A percentile compares a stretch with the other conserved stretches of the same genome.
phyloP scores from a whole-genome alignment of 1,140 invertebrate species.

The Mactra quadrangularis region DNA sequence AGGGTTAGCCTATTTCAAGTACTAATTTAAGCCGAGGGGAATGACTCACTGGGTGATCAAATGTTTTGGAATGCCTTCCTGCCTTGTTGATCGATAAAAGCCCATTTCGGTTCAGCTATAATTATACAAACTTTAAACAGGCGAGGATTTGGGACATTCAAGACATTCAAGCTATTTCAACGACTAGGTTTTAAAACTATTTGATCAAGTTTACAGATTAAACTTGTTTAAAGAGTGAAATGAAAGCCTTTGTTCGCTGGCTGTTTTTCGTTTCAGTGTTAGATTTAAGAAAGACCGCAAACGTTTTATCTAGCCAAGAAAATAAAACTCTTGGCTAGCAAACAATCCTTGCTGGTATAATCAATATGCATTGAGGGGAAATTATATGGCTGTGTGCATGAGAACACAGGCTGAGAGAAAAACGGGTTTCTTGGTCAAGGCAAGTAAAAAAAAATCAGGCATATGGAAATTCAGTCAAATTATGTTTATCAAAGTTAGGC shows the following conservation, averaged over 20 bases:
- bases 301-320: slow-evolving; percentile 21
- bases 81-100: slow-evolving; percentile 19
- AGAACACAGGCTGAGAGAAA: neutral
- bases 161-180: slow-evolving; percentile 1
- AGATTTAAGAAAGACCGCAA: neutral
- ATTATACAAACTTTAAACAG: slow-evolving; percentile 24
- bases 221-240: neutral
- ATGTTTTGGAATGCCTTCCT: slow-evolving; percentile 44
- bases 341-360: slow-evolving; percentile 16
- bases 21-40: slow-evolving; percentile 13
- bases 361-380: slow-evolving; percentile 15
- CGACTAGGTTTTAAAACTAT: neutral
- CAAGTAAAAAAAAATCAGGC: neutral
- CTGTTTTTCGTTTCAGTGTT: neutral
- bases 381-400: slow-evolving; percentile 19
- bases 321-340: slow-evolving; percentile 38
- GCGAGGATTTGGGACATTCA: neutral
- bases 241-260: slow-evolving; percentile 25
- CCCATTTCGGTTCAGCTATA: neutral
- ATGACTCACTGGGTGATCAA: slow-evolving; percentile 38
- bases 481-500: too few relatives aligned
- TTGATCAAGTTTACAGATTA: slow-evolving; percentile 27
- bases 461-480: neutral
- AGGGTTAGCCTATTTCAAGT: slow-evolving; percentile 9
- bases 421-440: slow-evolving; percentile 35